phyloP scores from a whole-genome alignment of 2,888 invertebrate genomes.

The Orthosia gothica region DNA sequence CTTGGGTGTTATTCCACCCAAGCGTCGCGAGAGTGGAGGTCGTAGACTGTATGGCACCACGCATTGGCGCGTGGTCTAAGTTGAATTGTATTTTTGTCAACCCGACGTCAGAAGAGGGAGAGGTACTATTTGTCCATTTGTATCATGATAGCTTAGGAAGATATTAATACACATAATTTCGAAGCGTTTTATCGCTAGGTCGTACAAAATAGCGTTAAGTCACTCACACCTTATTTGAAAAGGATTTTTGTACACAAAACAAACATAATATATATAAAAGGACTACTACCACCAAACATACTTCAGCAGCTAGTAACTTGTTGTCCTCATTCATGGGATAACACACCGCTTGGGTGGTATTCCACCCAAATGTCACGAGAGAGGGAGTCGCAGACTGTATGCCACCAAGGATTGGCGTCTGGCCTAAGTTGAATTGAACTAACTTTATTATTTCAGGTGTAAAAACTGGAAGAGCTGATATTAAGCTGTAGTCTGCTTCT shows the following conservation, averaged over 20 bases:
- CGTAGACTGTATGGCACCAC: conserved; percentile 36
- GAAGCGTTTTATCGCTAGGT: too few relatives aligned
- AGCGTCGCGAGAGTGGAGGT: conserved; percentile 22
- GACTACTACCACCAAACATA: too few relatives aligned
- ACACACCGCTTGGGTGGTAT: conserved; percentile 30
- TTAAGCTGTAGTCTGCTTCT: neutral
- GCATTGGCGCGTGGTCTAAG: conserved; percentile 15
- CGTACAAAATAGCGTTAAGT: too few relatives aligned
- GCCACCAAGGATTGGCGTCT: conserved; percentile 9
- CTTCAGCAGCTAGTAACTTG: conserved; percentile 13
- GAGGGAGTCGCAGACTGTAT: conserved; percentile 31
- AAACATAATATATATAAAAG: too few relatives aligned
- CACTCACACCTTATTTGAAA: too few relatives aligned
- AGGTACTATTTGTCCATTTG: too few relatives aligned
- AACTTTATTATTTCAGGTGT: neutral
- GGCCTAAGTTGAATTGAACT: conserved; percentile 4
- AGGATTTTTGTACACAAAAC: too few relatives aligned
- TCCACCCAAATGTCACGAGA: conserved; percentile 16
- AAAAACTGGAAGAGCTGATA: neutral
- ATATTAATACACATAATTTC: too few relatives aligned
- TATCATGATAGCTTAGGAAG: too few relatives aligned
- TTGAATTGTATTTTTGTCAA: neutral
- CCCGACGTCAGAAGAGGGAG: too few relatives aligned
- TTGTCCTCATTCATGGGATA: conserved; percentile 38
- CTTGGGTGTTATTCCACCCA: conserved; percentile 16